Base-by-base conservation (phyloP, 2,888 invertebrate species). In the Polyploca ridens region DNA sequence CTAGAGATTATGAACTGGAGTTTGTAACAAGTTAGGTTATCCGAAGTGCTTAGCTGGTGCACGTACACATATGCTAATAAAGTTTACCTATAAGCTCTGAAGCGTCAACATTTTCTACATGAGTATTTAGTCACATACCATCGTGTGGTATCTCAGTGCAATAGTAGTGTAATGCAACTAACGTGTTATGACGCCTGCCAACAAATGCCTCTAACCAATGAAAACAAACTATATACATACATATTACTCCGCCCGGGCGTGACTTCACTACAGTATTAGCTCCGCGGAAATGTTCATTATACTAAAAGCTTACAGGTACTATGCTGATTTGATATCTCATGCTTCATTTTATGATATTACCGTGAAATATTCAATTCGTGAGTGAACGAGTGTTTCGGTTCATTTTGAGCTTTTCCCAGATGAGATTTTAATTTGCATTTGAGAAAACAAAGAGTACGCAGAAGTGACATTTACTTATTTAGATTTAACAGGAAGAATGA, bases 261-360 rank as follows among this genome's bases (percentile, higher is more conserved):
- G 16, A 7, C 49, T 49, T 16, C 49, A 16, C 16, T n/a, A 5
- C 49, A 4, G 10, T 10, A 49, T 16, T 16, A 7, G 16, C 10
- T 54, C 19, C 1, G 10, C 19, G 54, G 41, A 16, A 19, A 54
- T 19, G 19, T 54, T 54, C 5, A 54, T 54, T n/a, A 54, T 19
- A 54, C 54, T 54, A 54, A 54, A 54, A 54, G 49, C n/a, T 49
- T 16, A 49, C 49, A 11, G 19, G 54, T 54, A 54, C 54, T 54
- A 54, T 2, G n/a, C n/a, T 19, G n/a, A 54, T 54, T 54, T 54
- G 54, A 54, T 54, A 54, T n/a, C 3, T 14, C 54, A 16, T 10
- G 19, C 54, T 19, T n/a, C 14, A 54, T 54, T 19, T 54, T 54
- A 19, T 54, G 5, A 44, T 44, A 5, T 16, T 8, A 16, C 49